Evolutionary conservation across 2,888 invertebrate species (phyloP).

Genomic region (Athripsodes cinereus): DNA sequence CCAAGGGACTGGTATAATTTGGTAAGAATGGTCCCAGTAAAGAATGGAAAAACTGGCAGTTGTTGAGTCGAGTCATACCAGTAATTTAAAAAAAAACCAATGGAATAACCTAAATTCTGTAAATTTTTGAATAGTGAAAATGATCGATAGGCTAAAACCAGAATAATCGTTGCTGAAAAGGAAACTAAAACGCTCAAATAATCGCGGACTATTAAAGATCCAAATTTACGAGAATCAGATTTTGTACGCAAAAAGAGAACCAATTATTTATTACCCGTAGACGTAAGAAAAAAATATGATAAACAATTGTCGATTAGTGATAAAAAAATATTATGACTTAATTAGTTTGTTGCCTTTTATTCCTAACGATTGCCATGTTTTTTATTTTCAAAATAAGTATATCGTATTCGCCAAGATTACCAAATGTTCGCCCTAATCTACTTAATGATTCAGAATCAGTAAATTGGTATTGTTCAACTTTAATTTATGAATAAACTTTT

Average conservation of each 20-base stretch:
- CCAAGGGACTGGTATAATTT: too few species aligned
- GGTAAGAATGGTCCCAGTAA: constrained; percentile 1
- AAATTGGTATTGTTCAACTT: too few species aligned
- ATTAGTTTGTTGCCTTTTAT: too few species aligned
- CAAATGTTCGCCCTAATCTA: too few species aligned
- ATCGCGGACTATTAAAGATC: neutral
- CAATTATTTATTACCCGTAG: neutral
- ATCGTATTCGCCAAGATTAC: too few species aligned
- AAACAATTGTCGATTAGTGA: neutral
- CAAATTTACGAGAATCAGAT: neutral
- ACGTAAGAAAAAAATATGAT: neutral
- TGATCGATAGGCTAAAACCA: neutral
- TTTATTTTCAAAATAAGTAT: neutral
- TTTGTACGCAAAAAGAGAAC: neutral
- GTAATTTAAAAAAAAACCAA: neutral
- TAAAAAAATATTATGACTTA: neutral
- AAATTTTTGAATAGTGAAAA: neutral
- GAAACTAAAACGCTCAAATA: neutral
- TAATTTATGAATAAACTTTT: too few species aligned
- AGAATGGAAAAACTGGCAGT: neutral
- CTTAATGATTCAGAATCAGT: too few species aligned
- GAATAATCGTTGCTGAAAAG: neutral
- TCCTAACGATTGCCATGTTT: neutral
- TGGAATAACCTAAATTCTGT: neutral
- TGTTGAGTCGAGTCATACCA: neutral